These are phyloP conservation scores for Psix sp. DNA, from an alignment of 1,140 invertebrate genomes.

Conservation along the genomic window DNA sequence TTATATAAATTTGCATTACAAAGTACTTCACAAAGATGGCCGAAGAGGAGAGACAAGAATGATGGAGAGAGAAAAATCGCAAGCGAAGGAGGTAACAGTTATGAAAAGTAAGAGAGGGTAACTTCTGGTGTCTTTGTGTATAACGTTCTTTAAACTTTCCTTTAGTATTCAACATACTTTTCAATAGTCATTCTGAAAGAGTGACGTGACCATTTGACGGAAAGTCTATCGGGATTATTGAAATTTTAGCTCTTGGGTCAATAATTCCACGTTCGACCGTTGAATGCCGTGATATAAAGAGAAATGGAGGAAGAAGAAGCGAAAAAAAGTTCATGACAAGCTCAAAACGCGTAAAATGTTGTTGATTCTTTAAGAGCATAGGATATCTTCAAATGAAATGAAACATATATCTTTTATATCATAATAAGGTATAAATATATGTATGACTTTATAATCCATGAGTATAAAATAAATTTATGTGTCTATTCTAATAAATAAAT, in stretches of 20 bases:
- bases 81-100: conserved; percentile 19
- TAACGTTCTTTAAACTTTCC: conserved; percentile 36
- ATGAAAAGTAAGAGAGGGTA: conserved; percentile 27
- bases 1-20: conserved; percentile 26
- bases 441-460: too few species aligned
- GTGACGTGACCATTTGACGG: conserved; percentile 32
- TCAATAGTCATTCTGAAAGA: conserved; percentile 38
- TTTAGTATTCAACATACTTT: conserved; percentile 35
- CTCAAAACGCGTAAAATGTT: too few species aligned
- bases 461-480: too few species aligned
- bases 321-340: too few species aligned
- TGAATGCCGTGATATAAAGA: neutral
- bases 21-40: conserved; percentile 15
- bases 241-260: conserved; percentile 40
- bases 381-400: too few species aligned
- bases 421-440: too few species aligned
- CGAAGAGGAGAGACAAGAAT: conserved; percentile 6
- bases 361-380: too few species aligned
- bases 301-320: neutral
- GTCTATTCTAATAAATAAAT: too few species aligned
- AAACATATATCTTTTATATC: too few species aligned
- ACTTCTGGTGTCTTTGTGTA: conserved; percentile 30
- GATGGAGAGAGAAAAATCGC: conserved; percentile 7
- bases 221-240: conserved; percentile 46
- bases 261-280: conserved; percentile 28